phyloP scores from a whole-genome alignment of 2,797 vertebrate species.

The Typhlichthys eigenmanni region DNA sequence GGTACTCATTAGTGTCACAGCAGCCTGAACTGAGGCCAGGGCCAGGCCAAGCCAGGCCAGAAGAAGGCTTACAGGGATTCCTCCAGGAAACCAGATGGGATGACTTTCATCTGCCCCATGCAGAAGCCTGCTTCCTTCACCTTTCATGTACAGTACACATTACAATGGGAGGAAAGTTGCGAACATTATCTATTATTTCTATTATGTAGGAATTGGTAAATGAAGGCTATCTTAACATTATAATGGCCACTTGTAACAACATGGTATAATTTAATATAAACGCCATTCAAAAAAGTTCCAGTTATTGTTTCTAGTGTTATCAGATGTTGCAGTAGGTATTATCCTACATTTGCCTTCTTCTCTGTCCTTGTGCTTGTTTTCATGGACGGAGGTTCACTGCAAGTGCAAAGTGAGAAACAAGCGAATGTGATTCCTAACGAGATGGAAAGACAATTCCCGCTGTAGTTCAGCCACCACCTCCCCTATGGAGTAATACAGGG shows the following conservation, averaged over 20 bases:
- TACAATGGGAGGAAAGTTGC: constrained; percentile 3
- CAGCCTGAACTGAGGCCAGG: constrained; percentile 47
- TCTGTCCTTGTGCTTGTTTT: too few relatives aligned
- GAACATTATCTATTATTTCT: constrained; percentile 41
- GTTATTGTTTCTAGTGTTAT: constrained; percentile 3
- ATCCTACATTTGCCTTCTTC: too few relatives aligned
- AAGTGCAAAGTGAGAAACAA: constrained; percentile 35
- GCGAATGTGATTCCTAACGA: not conserved
- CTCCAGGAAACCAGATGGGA: constrained; percentile 14
- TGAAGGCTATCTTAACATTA: constrained; percentile 25
- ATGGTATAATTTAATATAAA: too few relatives aligned
- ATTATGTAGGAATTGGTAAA: constrained; percentile 37
- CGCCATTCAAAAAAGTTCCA: too few relatives aligned
- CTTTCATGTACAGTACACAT: constrained; percentile 18
- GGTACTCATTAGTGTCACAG: constrained; percentile 59
- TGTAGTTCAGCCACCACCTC: not conserved
- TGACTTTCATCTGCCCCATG: constrained; percentile 49
- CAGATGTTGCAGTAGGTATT: constrained; percentile 5
- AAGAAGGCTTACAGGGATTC: constrained; percentile 60
- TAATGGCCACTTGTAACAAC: not conserved
- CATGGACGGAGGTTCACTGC: constrained; percentile 27
- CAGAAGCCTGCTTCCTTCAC: constrained; percentile 50
- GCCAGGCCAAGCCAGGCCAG: constrained; percentile 58
- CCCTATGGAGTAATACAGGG: too few relatives aligned
- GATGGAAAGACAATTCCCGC: constrained; percentile 19